phyloP scores from a whole-genome alignment of 2,888 invertebrate genomes.

The Drosophila vallismaia region DNA sequence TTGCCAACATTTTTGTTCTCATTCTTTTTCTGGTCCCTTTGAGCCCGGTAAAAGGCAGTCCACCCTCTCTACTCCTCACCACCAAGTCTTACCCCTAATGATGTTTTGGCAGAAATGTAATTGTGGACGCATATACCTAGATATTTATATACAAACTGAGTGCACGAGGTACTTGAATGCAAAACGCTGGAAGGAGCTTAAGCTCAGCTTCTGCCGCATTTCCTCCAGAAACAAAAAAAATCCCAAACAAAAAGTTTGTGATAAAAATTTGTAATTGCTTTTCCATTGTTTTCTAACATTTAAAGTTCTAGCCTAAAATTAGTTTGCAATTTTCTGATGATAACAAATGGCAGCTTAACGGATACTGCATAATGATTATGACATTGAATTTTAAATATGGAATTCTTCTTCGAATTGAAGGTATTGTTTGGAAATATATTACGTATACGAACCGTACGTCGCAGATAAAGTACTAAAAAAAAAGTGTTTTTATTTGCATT shows the following conservation, averaged over 20 bases:
- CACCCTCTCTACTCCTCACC: not conserved
- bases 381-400: conserved; percentile 34
- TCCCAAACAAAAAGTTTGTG: conserved; percentile 33
- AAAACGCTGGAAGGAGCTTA: conserved; percentile 52
- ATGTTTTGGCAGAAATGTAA: conserved; percentile 57
- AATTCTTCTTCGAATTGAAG: not conserved
- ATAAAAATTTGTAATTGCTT: conserved; percentile 69
- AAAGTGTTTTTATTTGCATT: conserved; percentile 11
- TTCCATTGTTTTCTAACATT: conserved; percentile 54
- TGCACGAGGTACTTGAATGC: conserved; percentile 59
- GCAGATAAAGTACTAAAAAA: conserved; percentile 7
- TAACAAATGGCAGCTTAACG: conserved; percentile 33
- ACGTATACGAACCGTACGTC: conserved; percentile 1
- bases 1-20: conserved; percentile 59
- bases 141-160: conserved; percentile 11
- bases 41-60: conserved; percentile 54
- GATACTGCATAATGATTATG: conserved; percentile 31
- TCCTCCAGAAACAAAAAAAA: not conserved
- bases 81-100: conserved; percentile 34
- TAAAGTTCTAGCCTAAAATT: conserved; percentile 33
- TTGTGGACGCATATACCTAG: conserved; percentile 30
- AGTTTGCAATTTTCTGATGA: conserved; percentile 32
- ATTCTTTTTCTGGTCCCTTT: conserved; percentile 31
- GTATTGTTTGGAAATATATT: conserved; percentile 17
- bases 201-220: conserved; percentile 2